Base-by-base conservation (phyloP, 2,113 vertebrate genomes). In the Typhlomys cinereus region DNA sequence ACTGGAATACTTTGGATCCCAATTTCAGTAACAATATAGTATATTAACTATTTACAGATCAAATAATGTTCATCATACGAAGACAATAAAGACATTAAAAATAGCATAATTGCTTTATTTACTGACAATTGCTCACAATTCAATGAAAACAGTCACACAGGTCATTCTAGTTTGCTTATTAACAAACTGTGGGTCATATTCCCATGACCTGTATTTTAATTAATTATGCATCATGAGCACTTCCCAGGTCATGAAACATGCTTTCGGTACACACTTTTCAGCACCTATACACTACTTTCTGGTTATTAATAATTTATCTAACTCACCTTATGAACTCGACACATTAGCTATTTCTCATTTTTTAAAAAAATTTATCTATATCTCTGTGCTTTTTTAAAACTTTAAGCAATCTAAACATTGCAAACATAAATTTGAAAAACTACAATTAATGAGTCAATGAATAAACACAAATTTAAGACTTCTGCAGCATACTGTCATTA, bases 241-340 rank as follows among this genome's bases (percentile, higher is more conserved):
- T 90, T 92, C 75, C n/a, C 41, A 92, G 44, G 7, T 88, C 74
- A 90, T 67, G 15, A 85, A 81, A 89, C 59, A 91, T 41, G 89
- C 54, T 67, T 64, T 83, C 83, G 90, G 78, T 54, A 41, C 0
- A 57, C 11, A 85, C 14, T 83, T 90, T 81, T 83, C 86, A 95
- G 41, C 54, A 80, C 31, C 25, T 89, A 2, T 1, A 36, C 91
- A 80, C 84, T 78, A 88, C 64, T 82, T 82, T 92, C 82, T 61
- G 0, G 9, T 25, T 93, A 74, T 86, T 84, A 76, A 82, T 39
- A 79, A 92, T 39, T 85, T 85, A 85, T 41, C 44, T 50, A 90
- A 79, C 31, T 85, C 91, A 71, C 9, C 11, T 46, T 85, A 36
- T 76, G 67, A 78, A 59, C 17, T 91, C 57, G 80, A 29, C 25